Conservation (phyloP, 2,797 vertebrate genomes). For the Myotis daubentonii region DNA sequence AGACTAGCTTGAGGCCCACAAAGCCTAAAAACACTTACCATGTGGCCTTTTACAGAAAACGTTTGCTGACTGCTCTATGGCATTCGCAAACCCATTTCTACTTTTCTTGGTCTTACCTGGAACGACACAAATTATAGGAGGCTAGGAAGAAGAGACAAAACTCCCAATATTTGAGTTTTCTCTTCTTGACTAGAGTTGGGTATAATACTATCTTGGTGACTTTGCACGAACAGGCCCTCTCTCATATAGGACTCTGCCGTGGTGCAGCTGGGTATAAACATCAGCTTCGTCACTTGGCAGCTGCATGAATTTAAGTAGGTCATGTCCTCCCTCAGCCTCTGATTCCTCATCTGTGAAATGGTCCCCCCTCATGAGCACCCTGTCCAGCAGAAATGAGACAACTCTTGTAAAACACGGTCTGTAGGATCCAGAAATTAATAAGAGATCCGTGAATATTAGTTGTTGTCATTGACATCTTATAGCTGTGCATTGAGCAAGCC, state of each 20-base stretch:
- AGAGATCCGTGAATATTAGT: background rate
- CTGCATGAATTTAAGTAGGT: background rate
- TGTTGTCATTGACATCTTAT: background rate
- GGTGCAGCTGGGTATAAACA: background rate
- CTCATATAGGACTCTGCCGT: background rate
- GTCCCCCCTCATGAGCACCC: background rate
- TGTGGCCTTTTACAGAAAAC: background rate
- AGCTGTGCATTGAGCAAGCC: background rate
- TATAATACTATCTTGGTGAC: background rate
- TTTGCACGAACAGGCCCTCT: background rate
- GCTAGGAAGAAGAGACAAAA: background rate
- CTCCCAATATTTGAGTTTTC: background rate
- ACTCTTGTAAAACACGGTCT: background rate
- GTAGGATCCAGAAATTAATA: background rate
- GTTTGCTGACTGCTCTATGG: background rate
- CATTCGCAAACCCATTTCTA: background rate
- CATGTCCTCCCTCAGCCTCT: background rate
- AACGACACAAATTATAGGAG: background rate
- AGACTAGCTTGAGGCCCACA: background rate
- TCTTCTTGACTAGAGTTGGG: background rate
- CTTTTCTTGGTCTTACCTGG: background rate
- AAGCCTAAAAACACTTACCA: background rate
- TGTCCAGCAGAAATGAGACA: background rate
- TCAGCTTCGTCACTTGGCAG: background rate
- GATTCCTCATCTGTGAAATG: background rate